phyloP scores from a whole-genome alignment of 2,797 vertebrate genomes.

The Limosa lapponica region DNA sequence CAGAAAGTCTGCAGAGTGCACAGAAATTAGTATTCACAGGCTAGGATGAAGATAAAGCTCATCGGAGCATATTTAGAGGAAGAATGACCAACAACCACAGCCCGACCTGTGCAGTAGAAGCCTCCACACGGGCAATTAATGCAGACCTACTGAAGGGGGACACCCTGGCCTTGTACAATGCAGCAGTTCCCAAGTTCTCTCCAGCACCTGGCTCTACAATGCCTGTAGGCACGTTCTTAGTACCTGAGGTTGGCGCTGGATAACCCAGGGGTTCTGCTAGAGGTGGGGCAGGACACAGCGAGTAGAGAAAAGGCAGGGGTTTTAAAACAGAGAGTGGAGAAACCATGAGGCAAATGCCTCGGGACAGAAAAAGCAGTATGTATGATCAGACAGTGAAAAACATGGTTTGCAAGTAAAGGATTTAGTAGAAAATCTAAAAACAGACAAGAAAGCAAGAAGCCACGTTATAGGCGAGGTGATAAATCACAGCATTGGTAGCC shows the following conservation, averaged over 20 bases:
- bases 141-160: not conserved
- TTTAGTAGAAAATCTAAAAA: not conserved
- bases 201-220: not conserved
- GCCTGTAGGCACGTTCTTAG: not conserved
- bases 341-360: not conserved
- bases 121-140: not conserved
- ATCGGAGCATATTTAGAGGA: not conserved
- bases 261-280: not conserved
- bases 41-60: not conserved
- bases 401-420: accelerated
- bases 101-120: not conserved
- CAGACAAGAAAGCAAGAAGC: accelerated
- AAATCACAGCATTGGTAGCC: accelerated
- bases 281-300: accelerated
- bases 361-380: accelerated
- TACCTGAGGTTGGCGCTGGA: accelerated
- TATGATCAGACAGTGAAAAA: accelerated
- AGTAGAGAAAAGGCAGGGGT: not conserved
- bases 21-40: not conserved
- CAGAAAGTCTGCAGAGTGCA: not conserved
- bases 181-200: not conserved
- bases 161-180: no score
- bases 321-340: accelerated
- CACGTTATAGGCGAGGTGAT: accelerated
- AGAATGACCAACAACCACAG: not conserved